phyloP scores from a whole-genome alignment of 92 coral and sea anemone genomes.

The Anthopleura xanthogrammica region DNA sequence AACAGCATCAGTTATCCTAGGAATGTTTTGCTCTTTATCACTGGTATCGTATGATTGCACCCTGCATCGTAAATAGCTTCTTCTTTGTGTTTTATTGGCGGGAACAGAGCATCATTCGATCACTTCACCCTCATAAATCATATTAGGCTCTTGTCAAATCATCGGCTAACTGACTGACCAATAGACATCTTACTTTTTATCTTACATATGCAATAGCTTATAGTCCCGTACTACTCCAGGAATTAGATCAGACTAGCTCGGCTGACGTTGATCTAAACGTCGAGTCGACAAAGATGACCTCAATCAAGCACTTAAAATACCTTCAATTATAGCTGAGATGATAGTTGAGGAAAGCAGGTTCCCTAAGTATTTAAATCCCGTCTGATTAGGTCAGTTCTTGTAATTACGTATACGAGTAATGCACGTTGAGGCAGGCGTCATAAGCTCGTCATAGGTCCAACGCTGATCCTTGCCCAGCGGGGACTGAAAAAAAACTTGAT shows the following conservation, averaged over 20 bases:
- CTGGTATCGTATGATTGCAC: background rate
- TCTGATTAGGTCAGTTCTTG: too few relatives aligned
- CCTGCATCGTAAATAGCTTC: background rate
- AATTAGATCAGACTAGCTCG: background rate
- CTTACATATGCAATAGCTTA: background rate
- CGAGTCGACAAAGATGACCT: background rate
- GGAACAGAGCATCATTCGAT: background rate
- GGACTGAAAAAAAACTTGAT: background rate
- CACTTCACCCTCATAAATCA: constrained; percentile 3
- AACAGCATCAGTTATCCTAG: background rate
- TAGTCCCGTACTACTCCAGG: background rate
- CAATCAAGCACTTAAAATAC: background rate
- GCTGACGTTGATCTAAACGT: background rate
- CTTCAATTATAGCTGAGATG: background rate
- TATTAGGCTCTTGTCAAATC: background rate
- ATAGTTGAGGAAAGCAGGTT: background rate
- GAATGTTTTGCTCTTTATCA: constrained; percentile 2
- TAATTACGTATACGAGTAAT: too few relatives aligned
- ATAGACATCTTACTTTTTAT: background rate
- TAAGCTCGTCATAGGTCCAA: background rate
- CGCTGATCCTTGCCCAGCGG: background rate
- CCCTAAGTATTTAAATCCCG: background rate
- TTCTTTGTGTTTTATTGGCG: background rate
- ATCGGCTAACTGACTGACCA: background rate
- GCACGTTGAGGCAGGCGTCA: background rate